These are phyloP conservation scores for Acanthaster planci DNA, from an alignment of 35 echinoderm and acorn worm genomes.

Conservation along the genomic window DNA sequence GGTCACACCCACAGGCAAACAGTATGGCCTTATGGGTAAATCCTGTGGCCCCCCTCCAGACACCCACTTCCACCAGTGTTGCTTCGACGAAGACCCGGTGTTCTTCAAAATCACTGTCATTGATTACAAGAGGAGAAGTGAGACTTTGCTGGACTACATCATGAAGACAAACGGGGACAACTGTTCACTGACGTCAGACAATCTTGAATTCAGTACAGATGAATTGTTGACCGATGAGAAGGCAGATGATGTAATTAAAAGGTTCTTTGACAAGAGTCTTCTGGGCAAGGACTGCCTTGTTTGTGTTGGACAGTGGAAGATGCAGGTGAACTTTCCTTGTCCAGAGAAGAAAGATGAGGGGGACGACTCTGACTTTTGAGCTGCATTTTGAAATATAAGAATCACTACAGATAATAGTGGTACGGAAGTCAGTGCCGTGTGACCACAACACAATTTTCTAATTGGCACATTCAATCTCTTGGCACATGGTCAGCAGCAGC, in stretches of 20 bases:
- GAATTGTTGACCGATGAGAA: constrained; percentile 50
- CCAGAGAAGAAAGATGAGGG: background rate
- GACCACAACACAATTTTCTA: too few species aligned
- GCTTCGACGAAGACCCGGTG: constrained; percentile 68
- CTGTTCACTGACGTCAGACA: constrained; percentile 54
- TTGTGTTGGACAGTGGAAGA: constrained; percentile 57
- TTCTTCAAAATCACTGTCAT: constrained; percentile 65
- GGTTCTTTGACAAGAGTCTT: constrained; percentile 51
- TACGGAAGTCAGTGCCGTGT: too few species aligned
- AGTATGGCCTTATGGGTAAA: constrained; percentile 72
- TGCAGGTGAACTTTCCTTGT: constrained; percentile 6
- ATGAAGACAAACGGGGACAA: constrained; percentile 75
- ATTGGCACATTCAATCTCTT: too few species aligned
- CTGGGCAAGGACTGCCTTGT: constrained; percentile 53
- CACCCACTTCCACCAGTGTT: constrained; percentile 65
- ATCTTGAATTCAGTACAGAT: constrained; percentile 70
- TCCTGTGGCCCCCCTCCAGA: constrained; percentile 35
- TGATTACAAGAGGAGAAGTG: constrained; percentile 33
- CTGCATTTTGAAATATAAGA: too few species aligned
- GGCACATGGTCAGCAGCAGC: too few species aligned
- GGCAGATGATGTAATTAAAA: constrained; percentile 50
- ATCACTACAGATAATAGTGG: too few species aligned
- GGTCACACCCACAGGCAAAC: constrained; percentile 37
- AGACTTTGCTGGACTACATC: constrained; percentile 45
- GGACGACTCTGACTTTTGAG: constrained; percentile 13